phyloP scores from a whole-genome alignment of 30 jellyfish, hydroid and myxozoan genomes.

The Rhopilema esculentum region DNA sequence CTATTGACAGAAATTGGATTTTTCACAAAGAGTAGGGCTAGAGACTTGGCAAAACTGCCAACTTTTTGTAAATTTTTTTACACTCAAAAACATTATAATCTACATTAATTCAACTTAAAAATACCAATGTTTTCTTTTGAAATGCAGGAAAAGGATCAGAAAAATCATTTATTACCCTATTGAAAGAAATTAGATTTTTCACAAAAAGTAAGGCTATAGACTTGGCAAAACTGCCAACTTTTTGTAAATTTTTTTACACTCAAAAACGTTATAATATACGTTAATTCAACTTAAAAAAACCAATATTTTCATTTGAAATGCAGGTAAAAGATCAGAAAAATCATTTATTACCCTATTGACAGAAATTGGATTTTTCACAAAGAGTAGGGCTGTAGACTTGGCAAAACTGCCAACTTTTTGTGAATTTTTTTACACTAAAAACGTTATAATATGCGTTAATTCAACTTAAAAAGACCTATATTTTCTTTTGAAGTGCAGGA shows the following conservation, averaged over 20 bases:
- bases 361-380: no score
- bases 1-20: background rate
- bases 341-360: no score
- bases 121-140: background rate
- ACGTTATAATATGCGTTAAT: background rate
- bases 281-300: background rate
- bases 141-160: background rate
- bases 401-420: background rate
- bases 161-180: background rate
- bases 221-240: background rate
- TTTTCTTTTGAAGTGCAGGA: background rate
- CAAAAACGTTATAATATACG: background rate
- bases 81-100: background rate
- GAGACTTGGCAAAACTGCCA: background rate
- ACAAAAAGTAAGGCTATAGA: background rate
- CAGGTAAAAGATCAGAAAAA: no score
- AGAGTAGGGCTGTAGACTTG: background rate
- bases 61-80: no score
- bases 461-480: background rate
- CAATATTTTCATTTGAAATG: no score
- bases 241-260: background rate
- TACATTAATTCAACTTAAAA: background rate
- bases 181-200: background rate
- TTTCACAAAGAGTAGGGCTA: background rate
- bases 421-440: background rate